A percentile compares a stretch with the other conserved stretches of the same genome.
Evolutionary conservation across 1,140 invertebrate genomes (phyloP).

Genomic region (Orussus abietinus): DNA sequence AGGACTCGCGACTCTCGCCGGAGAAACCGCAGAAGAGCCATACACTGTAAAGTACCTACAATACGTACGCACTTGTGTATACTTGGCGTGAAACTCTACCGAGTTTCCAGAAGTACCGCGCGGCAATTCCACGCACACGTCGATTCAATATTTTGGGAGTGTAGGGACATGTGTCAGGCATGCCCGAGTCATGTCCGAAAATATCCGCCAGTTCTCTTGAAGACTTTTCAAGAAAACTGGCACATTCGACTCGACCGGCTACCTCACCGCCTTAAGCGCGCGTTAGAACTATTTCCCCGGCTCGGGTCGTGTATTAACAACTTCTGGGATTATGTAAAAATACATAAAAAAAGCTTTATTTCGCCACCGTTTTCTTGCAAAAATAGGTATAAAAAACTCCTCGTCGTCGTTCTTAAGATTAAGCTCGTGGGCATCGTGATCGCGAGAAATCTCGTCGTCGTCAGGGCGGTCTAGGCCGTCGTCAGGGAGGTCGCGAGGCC

Average conservation of each 20-base stretch:
- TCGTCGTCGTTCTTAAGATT: conserved; percentile 14
- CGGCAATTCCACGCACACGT: too few species aligned
- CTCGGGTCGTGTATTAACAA: not conserved
- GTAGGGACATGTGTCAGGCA: too few species aligned
- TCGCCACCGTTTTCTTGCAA: conserved; percentile 57
- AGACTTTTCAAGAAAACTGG: conserved; percentile 2
- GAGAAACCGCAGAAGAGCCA: too few species aligned
- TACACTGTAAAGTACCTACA: too few species aligned
- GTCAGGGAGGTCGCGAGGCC: not conserved
- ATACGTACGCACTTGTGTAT: too few species aligned
- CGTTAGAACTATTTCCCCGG: conserved; percentile 3
- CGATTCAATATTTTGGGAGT: too few species aligned
- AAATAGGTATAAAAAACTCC: conserved; percentile 48
- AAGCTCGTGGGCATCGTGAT: conserved; percentile 8
- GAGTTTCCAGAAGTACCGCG: too few species aligned
- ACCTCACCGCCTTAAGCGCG: not conserved
- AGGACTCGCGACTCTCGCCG: too few species aligned
- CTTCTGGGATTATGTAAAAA: conserved; percentile 27
- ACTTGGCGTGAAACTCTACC: too few species aligned
- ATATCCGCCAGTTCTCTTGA: not conserved
- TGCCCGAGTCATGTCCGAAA: too few species aligned
- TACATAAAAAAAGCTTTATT: conserved; percentile 57
- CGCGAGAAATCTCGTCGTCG: conserved; percentile 1
- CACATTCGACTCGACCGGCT: not conserved
- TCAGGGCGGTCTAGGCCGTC: not conserved